Base-by-base conservation (phyloP, 2,113 vertebrate species). In the Meleagris gallopavo region DNA sequence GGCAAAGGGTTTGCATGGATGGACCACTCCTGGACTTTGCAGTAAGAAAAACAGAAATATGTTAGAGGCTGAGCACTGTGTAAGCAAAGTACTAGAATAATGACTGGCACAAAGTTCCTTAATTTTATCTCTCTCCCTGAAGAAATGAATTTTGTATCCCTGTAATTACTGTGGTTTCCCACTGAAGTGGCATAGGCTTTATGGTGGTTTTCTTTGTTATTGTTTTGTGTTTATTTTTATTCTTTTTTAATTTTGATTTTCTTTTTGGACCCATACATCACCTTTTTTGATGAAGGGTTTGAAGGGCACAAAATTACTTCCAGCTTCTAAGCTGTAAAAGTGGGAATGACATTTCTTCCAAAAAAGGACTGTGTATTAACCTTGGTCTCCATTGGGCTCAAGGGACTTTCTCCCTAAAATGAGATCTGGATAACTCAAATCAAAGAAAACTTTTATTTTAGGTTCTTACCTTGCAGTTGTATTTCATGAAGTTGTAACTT, bases 1-100 rank as follows among this genome's bases (percentile, higher is more conserved):
- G 30, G 29, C 1, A 8, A 46, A 82, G 22, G 0, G 0, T 17
- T 67, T 10, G 34, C 8, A 6, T 57, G 38, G 34, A 5, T 5
- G 6, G 58, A 19, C 61, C 80, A 34, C 25, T 45, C 11, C 22
- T 79, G 36, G 6, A n/a, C 32, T 58, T 30, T 52, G 30, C n/a
- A 81, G 8, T 13, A 7, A 64, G 65, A 32, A 46, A 71, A 75
- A 18, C 2, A 11, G 14, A 38, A 0, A 0, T 52, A 40, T 30
- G 9, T 6, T 2, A 60, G 45, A 30, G n/a, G 18, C 43, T 82
- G 46, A 9, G 19, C 4, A 71, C 11, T 75, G 5, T 46, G n/a
- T 70, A 41, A 66, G 64, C 8, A 12, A 36, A 76, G 30, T 58
- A 10, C 18, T 57, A 20, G 10, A 10, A 2, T 6, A 57, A 34